Conservation (phyloP, 2,797 vertebrate species). For the Malacoctenus gilli region DNA sequence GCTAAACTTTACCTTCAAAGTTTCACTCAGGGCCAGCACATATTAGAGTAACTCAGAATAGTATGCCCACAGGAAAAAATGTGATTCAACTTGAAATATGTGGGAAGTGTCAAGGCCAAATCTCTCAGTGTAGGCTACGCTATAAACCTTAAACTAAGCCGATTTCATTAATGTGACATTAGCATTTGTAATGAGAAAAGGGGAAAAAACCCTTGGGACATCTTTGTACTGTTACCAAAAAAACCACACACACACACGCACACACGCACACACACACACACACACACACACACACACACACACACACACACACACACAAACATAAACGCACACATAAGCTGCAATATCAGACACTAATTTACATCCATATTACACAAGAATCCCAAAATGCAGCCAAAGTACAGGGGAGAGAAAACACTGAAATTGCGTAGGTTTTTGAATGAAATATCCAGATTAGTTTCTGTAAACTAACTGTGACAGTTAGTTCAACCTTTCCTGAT, state of each 20-base stretch:
- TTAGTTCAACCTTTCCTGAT: constrained; percentile 60
- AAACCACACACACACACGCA: constrained; percentile 28
- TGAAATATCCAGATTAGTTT: constrained; percentile 44
- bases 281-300: constrained; percentile 13
- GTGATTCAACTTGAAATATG: constrained; percentile 75
- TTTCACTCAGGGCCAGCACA: constrained; percentile 48
- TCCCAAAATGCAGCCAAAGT: constrained; percentile 55
- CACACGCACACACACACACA: constrained; percentile 16
- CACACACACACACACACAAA: constrained; percentile 18
- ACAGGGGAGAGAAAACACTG: constrained; percentile 42
- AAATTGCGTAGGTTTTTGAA: constrained; percentile 58
- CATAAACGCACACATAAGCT: constrained; percentile 45
- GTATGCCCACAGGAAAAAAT: constrained; percentile 57
- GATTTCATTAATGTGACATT: constrained; percentile 82
- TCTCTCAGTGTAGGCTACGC: constrained; percentile 74
- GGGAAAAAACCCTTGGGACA: constrained; percentile 69
- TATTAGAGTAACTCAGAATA: constrained; percentile 60
- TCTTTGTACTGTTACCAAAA: constrained; percentile 66
- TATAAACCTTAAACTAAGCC: constrained; percentile 80
- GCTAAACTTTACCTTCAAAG: constrained; percentile 52
- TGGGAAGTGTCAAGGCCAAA: constrained; percentile 76
- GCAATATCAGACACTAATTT: constrained; percentile 56
- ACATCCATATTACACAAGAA: constrained; percentile 59
- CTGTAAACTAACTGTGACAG: constrained; percentile 62
- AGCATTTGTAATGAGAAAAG: constrained; percentile 82